Conservation (phyloP, 2,113 vertebrate species). For the Seriola quinqueradiata region DNA sequence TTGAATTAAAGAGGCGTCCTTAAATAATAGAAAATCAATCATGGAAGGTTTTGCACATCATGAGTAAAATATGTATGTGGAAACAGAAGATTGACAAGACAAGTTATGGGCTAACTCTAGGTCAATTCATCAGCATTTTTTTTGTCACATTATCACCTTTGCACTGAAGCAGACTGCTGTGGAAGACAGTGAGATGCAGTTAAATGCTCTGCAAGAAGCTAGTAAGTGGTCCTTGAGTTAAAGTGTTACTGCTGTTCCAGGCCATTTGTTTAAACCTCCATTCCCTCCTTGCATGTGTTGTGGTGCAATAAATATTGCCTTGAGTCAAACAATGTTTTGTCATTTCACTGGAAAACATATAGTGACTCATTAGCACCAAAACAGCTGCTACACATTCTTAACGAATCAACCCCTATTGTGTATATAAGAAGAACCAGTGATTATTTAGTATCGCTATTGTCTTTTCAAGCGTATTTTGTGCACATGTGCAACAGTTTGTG, state of each 20-base stretch:
- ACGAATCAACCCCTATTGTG: slow-evolving; percentile 1
- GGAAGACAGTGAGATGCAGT: not conserved
- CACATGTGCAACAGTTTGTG: not conserved
- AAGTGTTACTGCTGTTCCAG: not conserved
- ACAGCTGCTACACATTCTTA: slow-evolving; percentile 1
- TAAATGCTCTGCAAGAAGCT: not conserved
- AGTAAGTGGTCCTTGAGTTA: no score
- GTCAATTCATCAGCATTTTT: not conserved
- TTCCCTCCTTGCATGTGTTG: not conserved
- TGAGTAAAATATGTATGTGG: not conserved
- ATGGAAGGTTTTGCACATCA: not conserved
- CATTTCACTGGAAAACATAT: not conserved
- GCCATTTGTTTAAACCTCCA: slow-evolving; percentile 1
- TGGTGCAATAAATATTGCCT: slow-evolving; percentile 3
- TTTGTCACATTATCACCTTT: not conserved
- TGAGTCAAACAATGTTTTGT: not conserved
- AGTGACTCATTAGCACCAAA: slow-evolving; percentile 29
- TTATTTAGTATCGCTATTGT: slow-evolving; percentile 40
- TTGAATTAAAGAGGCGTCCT: not conserved
- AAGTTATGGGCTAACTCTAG: not conserved
- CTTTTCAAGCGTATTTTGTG: slow-evolving; percentile 30
- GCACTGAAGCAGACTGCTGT: not conserved
- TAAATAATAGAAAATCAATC: not conserved
- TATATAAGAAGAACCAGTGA: slow-evolving; percentile 41
- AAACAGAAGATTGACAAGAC: not conserved